Base-by-base conservation (phyloP, 1,140 invertebrate genomes). In the Heliconius congener region DNA sequence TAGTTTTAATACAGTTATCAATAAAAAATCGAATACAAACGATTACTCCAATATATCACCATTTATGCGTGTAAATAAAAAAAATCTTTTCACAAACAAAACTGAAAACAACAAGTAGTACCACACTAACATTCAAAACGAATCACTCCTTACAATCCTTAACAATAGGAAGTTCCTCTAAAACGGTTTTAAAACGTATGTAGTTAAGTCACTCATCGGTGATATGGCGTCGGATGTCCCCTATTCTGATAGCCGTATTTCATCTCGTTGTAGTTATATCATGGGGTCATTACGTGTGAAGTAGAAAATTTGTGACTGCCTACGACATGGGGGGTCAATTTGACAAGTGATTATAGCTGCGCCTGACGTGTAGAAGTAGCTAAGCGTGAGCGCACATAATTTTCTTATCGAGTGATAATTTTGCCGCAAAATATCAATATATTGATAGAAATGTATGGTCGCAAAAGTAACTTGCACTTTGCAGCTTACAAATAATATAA, bases 181-280 rank as follows among this genome's bases (percentile, higher is more conserved):
- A 16, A 66, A 66, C 3, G 3, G 3, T 27, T 27, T 30, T 30
- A 30, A 0, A 66, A 66, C n/a, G 60, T 27, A 23, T 19, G 19
- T 57, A 16, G 60, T 66, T 30, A 66, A 66, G 60, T 66, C 60
- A 66, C 23, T 66, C 27, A 30, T 66, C 27, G 60, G 60, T 13
- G 23, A 27, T 66, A 27, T 23, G 4, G 23, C 11, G 27, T 66
- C 60, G 74, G 74, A 76, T 34, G 74, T 76, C 74, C 19, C 27
- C 60, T 37, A 75, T 75, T 75, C 52, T 50, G 74, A 71, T 66
- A 4, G 74, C 42, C 57, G 39, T 76, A 30, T 70, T 11, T 76
- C 74, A 76, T 76, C 74, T 76, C 16, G 74, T 76, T 76, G 23
- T 11, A 9, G 74, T 70, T 27, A 70, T 70, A 23, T 70, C 39